A percentile compares a stretch with the other conserved stretches of the same genome.
Evolutionary conservation across 2,797 vertebrate species (phyloP).

Genomic region (Setipinna tenuifilis): DNA sequence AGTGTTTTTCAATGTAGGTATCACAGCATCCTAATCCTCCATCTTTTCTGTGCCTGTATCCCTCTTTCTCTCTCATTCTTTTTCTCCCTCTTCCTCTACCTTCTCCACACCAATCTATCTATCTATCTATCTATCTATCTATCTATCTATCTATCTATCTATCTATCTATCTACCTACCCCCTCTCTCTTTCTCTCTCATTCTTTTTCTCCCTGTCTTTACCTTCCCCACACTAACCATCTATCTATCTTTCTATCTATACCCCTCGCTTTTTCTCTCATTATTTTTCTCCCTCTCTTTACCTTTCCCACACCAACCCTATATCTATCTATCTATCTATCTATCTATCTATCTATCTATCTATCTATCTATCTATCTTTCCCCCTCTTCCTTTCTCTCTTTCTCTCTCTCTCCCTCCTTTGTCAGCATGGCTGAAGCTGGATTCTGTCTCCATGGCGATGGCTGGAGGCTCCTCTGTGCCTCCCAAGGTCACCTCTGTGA

Average conservation of each 20-base stretch:
- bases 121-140: conserved; percentile 31
- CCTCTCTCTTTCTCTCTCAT: no score
- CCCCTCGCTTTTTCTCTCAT: no score
- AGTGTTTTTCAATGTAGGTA: background rate
- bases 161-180: conserved; percentile 1
- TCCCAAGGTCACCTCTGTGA: conserved; percentile 71
- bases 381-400: no score
- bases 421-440: conserved; percentile 53
- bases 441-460: conserved; percentile 73
- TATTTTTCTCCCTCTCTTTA: no score
- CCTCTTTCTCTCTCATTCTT: conserved; percentile 11
- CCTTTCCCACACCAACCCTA: no score
- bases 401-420: conserved; percentile 54
- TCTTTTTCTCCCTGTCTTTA: no score
- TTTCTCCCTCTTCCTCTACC: conserved; percentile 24
- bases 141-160: background rate
- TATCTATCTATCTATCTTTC: no score
- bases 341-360: no score
- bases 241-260: no score
- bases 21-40: background rate
- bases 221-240: no score
- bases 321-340: no score
- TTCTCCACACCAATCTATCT: conserved; percentile 26
- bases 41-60: background rate
- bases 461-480: conserved; percentile 59